Evolutionary conservation across 2,888 invertebrate species (phyloP), one percentile per base, ranked within the genome.

Genomic region (Deilephila elpenor): DNA sequence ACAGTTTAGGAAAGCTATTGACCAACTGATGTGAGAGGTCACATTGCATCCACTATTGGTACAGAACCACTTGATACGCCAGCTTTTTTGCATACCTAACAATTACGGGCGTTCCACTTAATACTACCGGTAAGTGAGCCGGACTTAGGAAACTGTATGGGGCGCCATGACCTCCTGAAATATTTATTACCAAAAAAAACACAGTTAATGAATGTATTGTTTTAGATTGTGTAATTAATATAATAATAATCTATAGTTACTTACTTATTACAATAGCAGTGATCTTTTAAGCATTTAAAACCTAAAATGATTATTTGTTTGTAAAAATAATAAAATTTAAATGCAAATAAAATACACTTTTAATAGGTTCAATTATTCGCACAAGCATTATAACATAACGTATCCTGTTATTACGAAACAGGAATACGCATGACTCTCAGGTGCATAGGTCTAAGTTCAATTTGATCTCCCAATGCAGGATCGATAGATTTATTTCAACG

Each of bases 11-110:
- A 14, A 67, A 67, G 67, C 14, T 3, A 34, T 67, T 67, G 51
- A 51, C 67, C 67, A 67, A 67, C 51, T 14, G 6, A 25, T 51
- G 67, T 67, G 67, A 67, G 44, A 67, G 67, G 67, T 67, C 67
- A 29, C 5, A 17, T 44, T 25, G 20, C 60, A 60, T 60, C 51
- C 51, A 51, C 67, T 67, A 67, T 67, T 67, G 44, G 67, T 67
- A 67, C 44, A 67, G 44, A 44, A 67, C 25, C 44, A 44, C 37
- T 64, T n/a, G 67, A 51, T 51, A 20, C 17, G 67, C 51, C 44
- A 14, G 44, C 6, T 51, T 67, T 60, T 67, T 51, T 67, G 44
- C 67, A 67, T 51, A 64, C 7, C 37, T 37, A 64, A 64, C 67
- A 67, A 67, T 64, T 64, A 44, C 44, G 67, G 44, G 20, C 17